Base-by-base conservation (phyloP, 2,113 vertebrate genomes). In the Notothenia rossii region DNA sequence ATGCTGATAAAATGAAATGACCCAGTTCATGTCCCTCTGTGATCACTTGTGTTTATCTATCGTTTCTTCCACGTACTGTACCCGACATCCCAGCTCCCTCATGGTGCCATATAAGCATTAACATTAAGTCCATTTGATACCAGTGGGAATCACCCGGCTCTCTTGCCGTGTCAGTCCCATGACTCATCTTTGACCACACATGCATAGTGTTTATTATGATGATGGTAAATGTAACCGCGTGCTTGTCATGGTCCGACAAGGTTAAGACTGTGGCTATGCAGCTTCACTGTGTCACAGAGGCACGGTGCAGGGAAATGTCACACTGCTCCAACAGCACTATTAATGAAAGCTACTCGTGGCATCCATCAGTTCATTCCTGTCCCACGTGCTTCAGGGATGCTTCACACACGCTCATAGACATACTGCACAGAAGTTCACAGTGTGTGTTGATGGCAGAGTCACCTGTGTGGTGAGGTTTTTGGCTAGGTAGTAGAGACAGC, bases 401-500 rank as follows among this genome's bases (percentile, higher is more conserved):
- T 40, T 40, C 33, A 40, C 17, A 55, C 46, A 69, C n/a, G 62
- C 6, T 15, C 25, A 72, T 4, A 63, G 18, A 54, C 45, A 76
- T 6, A 65, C 67, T 85, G 54, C 72, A 50, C 48, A 56, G 63
- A 73, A 46, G 20, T 29, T 85, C 62, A 71, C 72, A 64, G 73
- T 66, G 78, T 68, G 69, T 59, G 58, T 87, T 72, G 77, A 88
- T 77, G 36, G 65, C 81, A 83, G 59, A 82, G 91, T 91, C 91
- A 91, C 91, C 91, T 92, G 87, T 81, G 76, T 53, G 60, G 1
- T 79, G 86, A 79, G 77, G 79, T 54, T 76, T 75, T 45, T 43
- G 70, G 58, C 61, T 87, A 90, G 90, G 91, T 92, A 82, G 77
- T 22, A 59, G 49, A 75, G 86, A 88, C 91, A 88, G 93, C 90